phyloP scores from a whole-genome alignment of 1,140 invertebrate species.

The Coboldia fuscipes region DNA sequence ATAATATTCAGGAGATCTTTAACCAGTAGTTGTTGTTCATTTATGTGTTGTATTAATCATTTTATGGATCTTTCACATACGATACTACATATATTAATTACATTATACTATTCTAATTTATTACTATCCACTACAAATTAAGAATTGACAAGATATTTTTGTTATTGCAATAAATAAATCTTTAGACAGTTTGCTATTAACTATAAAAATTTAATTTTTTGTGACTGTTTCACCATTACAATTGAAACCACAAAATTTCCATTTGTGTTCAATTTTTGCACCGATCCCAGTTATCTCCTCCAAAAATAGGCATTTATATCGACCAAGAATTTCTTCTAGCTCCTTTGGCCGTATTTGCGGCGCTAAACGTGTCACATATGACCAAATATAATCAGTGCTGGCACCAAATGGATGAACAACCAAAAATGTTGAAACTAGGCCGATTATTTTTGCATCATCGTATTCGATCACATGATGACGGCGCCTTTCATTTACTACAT shows the following conservation, averaged over 20 bases:
- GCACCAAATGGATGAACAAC: constrained; percentile 76
- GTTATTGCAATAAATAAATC: too few species aligned
- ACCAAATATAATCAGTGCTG: constrained; percentile 64
- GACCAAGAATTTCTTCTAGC: constrained; percentile 48
- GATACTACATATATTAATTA: too few species aligned
- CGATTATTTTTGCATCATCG: constrained; percentile 44
- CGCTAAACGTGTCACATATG: constrained; percentile 56
- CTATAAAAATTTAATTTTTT: too few species aligned
- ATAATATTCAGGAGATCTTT: too few species aligned
- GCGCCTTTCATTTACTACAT: neutral
- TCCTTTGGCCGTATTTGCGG: constrained; percentile 40
- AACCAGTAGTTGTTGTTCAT: too few species aligned
- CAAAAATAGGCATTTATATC: constrained; percentile 53
- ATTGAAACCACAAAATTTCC: constrained; percentile 47
- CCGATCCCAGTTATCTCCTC: constrained; percentile 53
- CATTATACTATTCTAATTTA: too few species aligned
- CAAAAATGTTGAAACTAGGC: constrained; percentile 61
- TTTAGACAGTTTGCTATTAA: too few species aligned
- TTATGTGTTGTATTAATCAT: too few species aligned
- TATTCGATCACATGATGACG: constrained; percentile 20
- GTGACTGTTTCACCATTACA: too few species aligned
- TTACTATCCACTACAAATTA: too few species aligned
- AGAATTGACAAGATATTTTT: too few species aligned
- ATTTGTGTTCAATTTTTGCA: constrained; percentile 46
- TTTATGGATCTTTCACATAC: too few species aligned